Conservation (phyloP, 2,888 invertebrate genomes). For the Pyralis farinalis region DNA sequence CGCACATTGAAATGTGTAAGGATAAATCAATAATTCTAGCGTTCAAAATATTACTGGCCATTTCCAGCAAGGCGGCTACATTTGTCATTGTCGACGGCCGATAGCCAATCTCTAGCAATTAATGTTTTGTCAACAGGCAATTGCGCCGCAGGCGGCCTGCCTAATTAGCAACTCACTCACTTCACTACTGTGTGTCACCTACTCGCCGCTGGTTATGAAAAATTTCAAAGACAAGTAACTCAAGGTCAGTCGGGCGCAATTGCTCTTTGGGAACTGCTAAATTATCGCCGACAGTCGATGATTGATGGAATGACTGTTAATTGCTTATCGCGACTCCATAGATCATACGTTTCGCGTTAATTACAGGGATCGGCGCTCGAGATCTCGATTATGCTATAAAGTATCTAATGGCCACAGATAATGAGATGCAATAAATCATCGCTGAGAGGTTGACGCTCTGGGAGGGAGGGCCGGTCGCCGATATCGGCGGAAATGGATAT, state of each 20-base stretch:
- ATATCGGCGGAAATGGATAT: constrained; percentile 59
- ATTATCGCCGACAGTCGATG: constrained; percentile 34
- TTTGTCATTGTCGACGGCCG: constrained; percentile 28
- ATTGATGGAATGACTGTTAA: constrained; percentile 44
- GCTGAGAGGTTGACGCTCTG: constrained; percentile 34
- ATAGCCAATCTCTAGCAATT: constrained; percentile 28
- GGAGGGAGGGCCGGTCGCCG: constrained; percentile 31
- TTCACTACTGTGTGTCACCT: constrained; percentile 20
- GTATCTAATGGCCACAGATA: constrained; percentile 44
- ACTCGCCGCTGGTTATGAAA: constrained; percentile 21
- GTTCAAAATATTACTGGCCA: constrained; percentile 12
- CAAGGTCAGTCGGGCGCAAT: constrained; percentile 32
- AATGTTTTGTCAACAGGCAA: constrained; percentile 30
- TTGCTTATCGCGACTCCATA: constrained; percentile 38
- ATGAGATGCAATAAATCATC: constrained; percentile 54
- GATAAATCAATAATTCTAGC: constrained; percentile 23
- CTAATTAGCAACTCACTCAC: constrained; percentile 17
- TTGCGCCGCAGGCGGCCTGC: constrained; percentile 23
- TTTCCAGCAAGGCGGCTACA: constrained; percentile 9
- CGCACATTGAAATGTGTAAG: constrained; percentile 10
- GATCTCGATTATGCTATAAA: constrained; percentile 40
- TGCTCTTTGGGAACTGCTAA: constrained; percentile 27
- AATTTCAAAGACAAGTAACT: constrained; percentile 22
- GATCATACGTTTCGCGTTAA: constrained; percentile 31
- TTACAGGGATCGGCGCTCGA: constrained; percentile 24